These are phyloP conservation scores for Heliconius hewitsoni DNA, from an alignment of 1,140 invertebrate species.

Conservation along the genomic window DNA sequence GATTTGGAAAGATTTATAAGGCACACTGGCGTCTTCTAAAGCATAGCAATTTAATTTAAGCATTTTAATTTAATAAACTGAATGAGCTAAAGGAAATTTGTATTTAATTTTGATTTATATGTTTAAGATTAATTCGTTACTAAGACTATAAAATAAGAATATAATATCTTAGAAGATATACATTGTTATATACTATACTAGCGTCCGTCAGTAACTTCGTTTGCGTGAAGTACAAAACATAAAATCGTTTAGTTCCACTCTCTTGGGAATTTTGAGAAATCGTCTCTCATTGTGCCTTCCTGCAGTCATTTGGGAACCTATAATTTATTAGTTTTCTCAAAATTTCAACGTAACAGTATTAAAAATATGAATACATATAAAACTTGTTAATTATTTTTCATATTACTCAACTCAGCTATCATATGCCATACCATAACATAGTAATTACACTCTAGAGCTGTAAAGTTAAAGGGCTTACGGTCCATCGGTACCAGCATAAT, in stretches of 20 bases:
- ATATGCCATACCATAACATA: background rate
- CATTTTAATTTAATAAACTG: background rate
- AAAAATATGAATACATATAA: background rate
- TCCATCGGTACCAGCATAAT: background rate
- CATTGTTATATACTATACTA: no score
- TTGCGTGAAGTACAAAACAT: no score
- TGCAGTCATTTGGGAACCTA: no score
- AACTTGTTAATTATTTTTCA: background rate
- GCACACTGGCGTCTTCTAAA: background rate
- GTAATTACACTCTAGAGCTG: background rate
- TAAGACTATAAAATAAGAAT: background rate
- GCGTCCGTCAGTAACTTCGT: no score
- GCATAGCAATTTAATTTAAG: background rate
- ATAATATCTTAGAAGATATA: no score
- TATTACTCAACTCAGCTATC: background rate
- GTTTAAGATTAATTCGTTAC: background rate
- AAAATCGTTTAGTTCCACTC: no score
- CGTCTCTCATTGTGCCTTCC: no score
- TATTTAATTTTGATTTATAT: background rate
- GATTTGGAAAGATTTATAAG: background rate
- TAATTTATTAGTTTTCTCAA: no score
- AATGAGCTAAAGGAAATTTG: background rate
- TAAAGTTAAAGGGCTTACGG: slow-evolving; percentile 2
- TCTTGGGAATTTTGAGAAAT: no score
- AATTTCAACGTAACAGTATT: no score